Base-by-base conservation (phyloP, 2,113 vertebrate genomes). In the Pachyramphus minor region DNA sequence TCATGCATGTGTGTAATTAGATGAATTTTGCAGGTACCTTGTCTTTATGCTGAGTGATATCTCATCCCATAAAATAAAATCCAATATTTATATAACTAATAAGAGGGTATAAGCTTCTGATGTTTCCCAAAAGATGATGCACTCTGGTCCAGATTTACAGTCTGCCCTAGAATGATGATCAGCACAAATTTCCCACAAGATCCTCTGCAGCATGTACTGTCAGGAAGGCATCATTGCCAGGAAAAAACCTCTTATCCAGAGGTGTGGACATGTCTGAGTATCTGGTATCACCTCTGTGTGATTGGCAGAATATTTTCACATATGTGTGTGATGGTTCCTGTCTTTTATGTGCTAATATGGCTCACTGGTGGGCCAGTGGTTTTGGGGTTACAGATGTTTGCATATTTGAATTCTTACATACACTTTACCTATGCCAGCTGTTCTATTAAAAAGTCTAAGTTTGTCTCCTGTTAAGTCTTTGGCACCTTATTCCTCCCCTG, bases 1-100 rank as follows among this genome's bases (percentile, higher is more conserved):
- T 81, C 37, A 72, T 59, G 19, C 50, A 20, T n/a, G 2, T 0
- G 0, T 3, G 1, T 45, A 25, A 14, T 44, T 55, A 80, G 28
- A 27, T 0, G 0, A 39, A 60, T 76, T 83, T 89, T 89, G 33
- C 33, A 76, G 14, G 21, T 64, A 24, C 7, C 3, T 15, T 80
- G 8, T 86, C 11, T 84, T 73, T 39, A n/a, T 63, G 27, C 6
- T 82, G 56, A 53, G 33, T 64, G 27, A 14, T 21, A 42, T 2
- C 33, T 84, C 45, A 66, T 55, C 19, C 33, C 41, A 33, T 35
- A 53, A 89, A 91, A 63, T 63, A 31, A 56, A 52, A 56, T 19
- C 24, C 18, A 44, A 55, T 66, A 14, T 42, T 83, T 74, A 5
- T 69, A 3, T 68, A 60, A 55, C 14, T 60, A 14, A 14, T 19